Percentiles rank a stretch among this genome's conserved stretches.
phyloP scores from a whole-genome alignment of 2,797 vertebrate genomes.

The Hypotaenidia philippensis region DNA sequence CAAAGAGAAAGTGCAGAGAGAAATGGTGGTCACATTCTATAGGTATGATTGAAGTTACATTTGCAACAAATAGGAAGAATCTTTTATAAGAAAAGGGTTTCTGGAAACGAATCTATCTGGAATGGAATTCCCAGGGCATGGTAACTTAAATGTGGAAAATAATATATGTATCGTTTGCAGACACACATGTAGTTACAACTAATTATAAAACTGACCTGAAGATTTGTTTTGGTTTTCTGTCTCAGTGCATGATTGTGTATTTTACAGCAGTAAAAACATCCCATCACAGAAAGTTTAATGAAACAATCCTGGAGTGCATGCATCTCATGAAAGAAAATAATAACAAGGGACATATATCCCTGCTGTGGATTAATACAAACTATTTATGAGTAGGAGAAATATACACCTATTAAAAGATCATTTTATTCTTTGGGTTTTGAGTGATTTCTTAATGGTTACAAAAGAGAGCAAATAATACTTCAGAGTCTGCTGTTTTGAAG shows the following conservation, averaged over 20 bases:
- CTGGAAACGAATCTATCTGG: background rate
- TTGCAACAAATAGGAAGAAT: background rate
- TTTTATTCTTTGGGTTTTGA: background rate
- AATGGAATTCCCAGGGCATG: background rate
- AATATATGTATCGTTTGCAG: background rate
- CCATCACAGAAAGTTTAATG: background rate
- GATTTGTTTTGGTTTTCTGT: background rate
- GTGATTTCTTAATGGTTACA: background rate
- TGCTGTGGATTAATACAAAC: background rate
- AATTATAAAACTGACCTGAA: background rate
- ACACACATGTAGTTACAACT: background rate
- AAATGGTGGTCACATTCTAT: background rate
- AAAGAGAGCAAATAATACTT: slow-evolving; percentile 2
- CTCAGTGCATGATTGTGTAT: background rate
- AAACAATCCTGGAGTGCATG: background rate
- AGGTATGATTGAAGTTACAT: background rate
- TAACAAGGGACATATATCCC: background rate
- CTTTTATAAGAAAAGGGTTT: background rate
- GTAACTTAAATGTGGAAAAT: background rate
- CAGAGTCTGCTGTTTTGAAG: background rate
- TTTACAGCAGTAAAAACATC: background rate
- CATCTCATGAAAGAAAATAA: background rate
- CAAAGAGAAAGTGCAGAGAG: background rate
- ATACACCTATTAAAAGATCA: background rate
- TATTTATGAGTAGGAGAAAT: background rate